Evolutionary conservation across 2,888 invertebrate genomes (phyloP), one percentile per base, ranked within the genome.

Genomic region (Lacanobia oleracea): DNA sequence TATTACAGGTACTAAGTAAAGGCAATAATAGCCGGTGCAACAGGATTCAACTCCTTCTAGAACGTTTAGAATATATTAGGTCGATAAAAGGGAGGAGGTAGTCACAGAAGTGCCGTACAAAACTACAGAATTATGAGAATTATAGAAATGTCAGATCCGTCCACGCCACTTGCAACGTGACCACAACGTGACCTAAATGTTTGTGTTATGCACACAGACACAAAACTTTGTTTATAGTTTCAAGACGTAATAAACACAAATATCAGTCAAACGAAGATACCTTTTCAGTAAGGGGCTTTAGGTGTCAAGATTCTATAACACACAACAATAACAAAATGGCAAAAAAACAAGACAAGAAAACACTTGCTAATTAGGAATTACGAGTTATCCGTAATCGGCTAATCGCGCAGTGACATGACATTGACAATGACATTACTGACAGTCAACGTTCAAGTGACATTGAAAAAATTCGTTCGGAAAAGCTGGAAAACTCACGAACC

Each of bases 121-220:
- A 84, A 63, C 40, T 67, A 83, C 64, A 67, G 76, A 82, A 77
- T 64, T 72, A 76, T 40, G 77, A 83, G 81, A 81, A 86, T 60
- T 83, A 82, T 70, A 75, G 70, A 89, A 86, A 85, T 87, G 88
- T 86, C 88, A 90, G 82, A 86, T 60, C 81, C 74, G 78, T 88
- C 95, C 97, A 97, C 96, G 96, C 96, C 96, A 95, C 95, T 91
- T 94, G 96, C 96, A 97, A 97, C 97, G 97, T 97, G 97, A 97
- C 96, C 89, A 83, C 77, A 81, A 90, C 88, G 89, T 90, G 90
- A 89, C 88, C 74, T 85, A 77, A 72, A 76, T 80, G 75, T 82
- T 60, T 72, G 53, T 80, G 45, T 27, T 63, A 60, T n/a, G 65
- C 73, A 75, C 60, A 80, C 56, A 60, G 43, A 40, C 21, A 33